Evolutionary conservation across 2,113 vertebrate genomes (phyloP).

Genomic region (Myiopsitta monachus): DNA sequence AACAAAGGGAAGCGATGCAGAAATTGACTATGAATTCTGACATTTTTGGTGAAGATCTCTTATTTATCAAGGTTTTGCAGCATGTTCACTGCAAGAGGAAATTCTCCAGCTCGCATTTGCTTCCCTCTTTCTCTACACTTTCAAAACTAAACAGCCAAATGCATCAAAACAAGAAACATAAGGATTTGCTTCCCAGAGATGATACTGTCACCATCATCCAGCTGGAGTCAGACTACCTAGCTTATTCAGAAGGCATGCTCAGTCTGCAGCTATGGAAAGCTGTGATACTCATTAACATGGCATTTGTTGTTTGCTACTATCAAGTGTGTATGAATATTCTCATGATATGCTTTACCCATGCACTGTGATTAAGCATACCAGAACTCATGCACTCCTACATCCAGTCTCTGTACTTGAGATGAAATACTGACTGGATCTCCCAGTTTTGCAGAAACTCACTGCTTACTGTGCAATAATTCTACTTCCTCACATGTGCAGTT

Average conservation of each 20-base stretch:
- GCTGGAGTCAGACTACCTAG: background rate
- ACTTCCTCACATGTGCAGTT: background rate
- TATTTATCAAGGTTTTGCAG: background rate
- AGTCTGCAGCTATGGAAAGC: background rate
- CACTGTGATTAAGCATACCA: background rate
- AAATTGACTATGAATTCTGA: background rate
- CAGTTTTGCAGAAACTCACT: background rate
- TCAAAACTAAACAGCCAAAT: background rate
- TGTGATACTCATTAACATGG: background rate
- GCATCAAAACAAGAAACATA: background rate
- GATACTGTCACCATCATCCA: background rate
- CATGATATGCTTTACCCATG: fast-evolving
- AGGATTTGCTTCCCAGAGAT: background rate
- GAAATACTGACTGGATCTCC: background rate
- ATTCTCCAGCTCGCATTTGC: background rate
- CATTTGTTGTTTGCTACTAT: background rate
- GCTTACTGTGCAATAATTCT: background rate
- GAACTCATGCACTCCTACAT: background rate
- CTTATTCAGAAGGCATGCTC: background rate
- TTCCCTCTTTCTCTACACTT: background rate
- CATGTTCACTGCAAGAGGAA: background rate
- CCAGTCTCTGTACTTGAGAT: background rate
- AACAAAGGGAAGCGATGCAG: background rate
- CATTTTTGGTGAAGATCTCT: background rate
- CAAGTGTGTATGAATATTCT: background rate